Evolutionary conservation across 2,797 vertebrate genomes (phyloP), one percentile per base, ranked within the genome.

Genomic region (Danio aesculapii): DNA sequence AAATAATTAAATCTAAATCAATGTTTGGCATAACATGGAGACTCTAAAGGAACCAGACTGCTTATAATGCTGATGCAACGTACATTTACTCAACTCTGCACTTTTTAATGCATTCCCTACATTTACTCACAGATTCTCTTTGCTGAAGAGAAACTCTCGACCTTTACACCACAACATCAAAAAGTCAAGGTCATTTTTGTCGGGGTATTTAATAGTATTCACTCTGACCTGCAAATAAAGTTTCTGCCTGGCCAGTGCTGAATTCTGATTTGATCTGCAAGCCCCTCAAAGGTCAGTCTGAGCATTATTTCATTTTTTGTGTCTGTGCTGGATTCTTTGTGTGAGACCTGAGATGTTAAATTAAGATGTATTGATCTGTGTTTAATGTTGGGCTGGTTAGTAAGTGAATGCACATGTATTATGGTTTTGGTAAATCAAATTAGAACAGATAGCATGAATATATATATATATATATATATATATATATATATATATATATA

Each of bases 261-360:
- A 89, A 88, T 90, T 88, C 74, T 71, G 88, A 91, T 92, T 88
- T 87, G 90, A 91, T 88, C 89, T 85, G 82, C 70, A 88, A 87
- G 91, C 89, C 91, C 90, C 88, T 79, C 81, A 91, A 91, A 93
- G 91, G 92, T 92, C 92, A 92, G 87, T 89, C 79, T 84, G 79
- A 73, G 77, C 39, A 85, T 91, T 87, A 90, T 87, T 91, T 92
- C 83, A 77, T 47, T 75, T 84, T 80, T 63, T 75, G 63, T n/a
- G 58, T 77, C 62, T 10, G 76, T 75, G 50, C 62, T 49, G 58
- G 39, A 82, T 70, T 77, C 30, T 53, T 85, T 86, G 46, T 83
- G 70, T 81, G 70, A 88, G 21, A 81, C 83, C 75, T 55, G n/a
- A 77, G 84, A 67, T 84, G 84, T 87, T 87, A 81, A 69, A 81